A percentile compares a stretch with the other conserved stretches of the same genome.
phyloP scores from a whole-genome alignment of 2,888 invertebrate species.

The Scaptodrosophila latifasciaeformis region DNA sequence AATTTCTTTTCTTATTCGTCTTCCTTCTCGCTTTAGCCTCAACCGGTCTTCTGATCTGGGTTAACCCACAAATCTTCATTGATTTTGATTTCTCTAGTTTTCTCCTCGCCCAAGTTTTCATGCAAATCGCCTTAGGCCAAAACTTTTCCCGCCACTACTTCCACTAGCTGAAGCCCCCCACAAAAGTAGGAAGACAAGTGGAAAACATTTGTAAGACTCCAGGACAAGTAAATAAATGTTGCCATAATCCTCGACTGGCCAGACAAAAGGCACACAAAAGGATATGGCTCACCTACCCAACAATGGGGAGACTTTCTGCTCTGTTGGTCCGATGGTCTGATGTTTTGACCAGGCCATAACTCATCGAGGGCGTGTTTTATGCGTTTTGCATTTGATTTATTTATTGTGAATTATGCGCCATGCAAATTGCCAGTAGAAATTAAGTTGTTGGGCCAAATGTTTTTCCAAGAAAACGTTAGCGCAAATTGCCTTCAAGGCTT shows the following conservation, averaged over 20 bases:
- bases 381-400: constrained; percentile 64
- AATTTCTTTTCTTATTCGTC: no score
- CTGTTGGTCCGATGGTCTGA: constrained; percentile 22
- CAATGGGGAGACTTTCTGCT: no score
- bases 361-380: constrained; percentile 37
- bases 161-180: constrained; percentile 12
- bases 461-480: constrained; percentile 51
- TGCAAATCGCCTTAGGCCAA: constrained; percentile 56
- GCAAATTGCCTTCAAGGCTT: constrained; percentile 4
- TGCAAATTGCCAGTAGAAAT: constrained; percentile 57
- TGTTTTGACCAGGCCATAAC: constrained; percentile 7
- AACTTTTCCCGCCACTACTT: constrained; percentile 28
- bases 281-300: no score
- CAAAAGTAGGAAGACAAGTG: constrained; percentile 19
- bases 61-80: constrained; percentile 58
- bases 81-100: constrained; percentile 53
- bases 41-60: not conserved
- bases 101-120: not conserved
- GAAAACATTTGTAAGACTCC: constrained; percentile 41
- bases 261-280: constrained; percentile 47
- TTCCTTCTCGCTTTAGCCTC: no score
- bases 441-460: constrained; percentile 51
- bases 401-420: constrained; percentile 55
- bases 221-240: constrained; percentile 63
- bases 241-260: constrained; percentile 54